Conservation (phyloP, 2,888 invertebrate species). For the Caradrina clavipalpis region DNA sequence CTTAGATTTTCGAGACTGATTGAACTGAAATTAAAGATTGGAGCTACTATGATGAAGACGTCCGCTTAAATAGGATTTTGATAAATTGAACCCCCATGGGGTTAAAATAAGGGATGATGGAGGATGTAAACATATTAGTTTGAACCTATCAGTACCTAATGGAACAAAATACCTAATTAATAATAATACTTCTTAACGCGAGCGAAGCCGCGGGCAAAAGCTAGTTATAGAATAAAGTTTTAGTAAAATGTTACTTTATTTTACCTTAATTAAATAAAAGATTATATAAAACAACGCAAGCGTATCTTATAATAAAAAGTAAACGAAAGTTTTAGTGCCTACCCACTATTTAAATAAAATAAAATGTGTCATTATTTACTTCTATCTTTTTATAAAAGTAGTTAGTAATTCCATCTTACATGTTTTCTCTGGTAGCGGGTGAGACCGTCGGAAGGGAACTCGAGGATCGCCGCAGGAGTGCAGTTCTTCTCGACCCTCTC, state of each 20-base stretch:
- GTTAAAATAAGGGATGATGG: too few relatives aligned
- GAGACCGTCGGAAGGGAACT: slow-evolving; percentile 95
- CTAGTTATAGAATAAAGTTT: too few relatives aligned
- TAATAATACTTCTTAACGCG: too few relatives aligned
- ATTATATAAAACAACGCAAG: slow-evolving; percentile 1
- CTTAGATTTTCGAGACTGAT: too few relatives aligned
- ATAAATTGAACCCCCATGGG: too few relatives aligned
- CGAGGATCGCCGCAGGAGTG: slow-evolving; percentile 94
- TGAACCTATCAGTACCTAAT: too few relatives aligned
- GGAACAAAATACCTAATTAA: too few relatives aligned
- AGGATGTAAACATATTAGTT: too few relatives aligned
- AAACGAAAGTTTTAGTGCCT: not conserved
- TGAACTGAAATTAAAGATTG: too few relatives aligned
- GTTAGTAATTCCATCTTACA: slow-evolving; percentile 71
- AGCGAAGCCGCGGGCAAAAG: too few relatives aligned
- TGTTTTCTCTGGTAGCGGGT: slow-evolving; percentile 92
- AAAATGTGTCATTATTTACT: not conserved
- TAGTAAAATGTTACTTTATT: not conserved
- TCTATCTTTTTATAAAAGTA: not conserved
- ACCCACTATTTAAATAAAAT: not conserved
- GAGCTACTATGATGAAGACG: too few relatives aligned
- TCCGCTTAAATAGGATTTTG: too few relatives aligned
- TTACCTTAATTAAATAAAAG: not conserved
- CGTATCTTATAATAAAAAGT: not conserved
- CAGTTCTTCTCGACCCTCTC: slow-evolving; percentile 87